Percentiles rank a stretch among this genome's conserved stretches.
Evolutionary conservation across 2,888 invertebrate genomes (phyloP).

Genomic region (Melinaea marsaeus): DNA sequence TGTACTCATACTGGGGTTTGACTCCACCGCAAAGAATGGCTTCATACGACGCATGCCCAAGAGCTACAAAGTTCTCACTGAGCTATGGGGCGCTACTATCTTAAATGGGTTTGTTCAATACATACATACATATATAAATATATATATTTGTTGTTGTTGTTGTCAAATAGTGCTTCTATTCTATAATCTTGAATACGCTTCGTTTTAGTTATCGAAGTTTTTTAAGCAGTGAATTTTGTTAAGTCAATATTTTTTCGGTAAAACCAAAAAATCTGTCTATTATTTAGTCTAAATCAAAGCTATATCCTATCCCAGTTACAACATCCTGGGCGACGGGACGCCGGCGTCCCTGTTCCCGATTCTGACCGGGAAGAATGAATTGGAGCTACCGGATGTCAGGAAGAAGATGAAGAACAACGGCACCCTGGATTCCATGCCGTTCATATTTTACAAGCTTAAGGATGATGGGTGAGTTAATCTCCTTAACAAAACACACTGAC

Average conservation of each 20-base stretch:
- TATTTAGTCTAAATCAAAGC: not conserved
- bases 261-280: too few relatives aligned
- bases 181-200: not conserved
- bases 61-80: constrained; percentile 83
- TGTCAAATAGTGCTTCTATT: not conserved
- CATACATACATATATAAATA: constrained; percentile 81
- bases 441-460: constrained; percentile 89
- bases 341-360: constrained; percentile 93
- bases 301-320: constrained; percentile 67
- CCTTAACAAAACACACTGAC: not conserved
- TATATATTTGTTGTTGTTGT: constrained; percentile 13
- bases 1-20: constrained; percentile 81
- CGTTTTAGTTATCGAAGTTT: too few relatives aligned
- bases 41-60: constrained; percentile 88
- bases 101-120: constrained; percentile 79
- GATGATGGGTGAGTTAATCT: constrained; percentile 75
- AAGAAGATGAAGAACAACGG: constrained; percentile 79
- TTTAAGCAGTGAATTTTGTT: too few relatives aligned
- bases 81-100: constrained; percentile 78
- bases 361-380: constrained; percentile 88
- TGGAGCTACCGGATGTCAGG: constrained; percentile 92
- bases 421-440: constrained; percentile 87
- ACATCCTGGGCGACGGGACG: constrained; percentile 92
- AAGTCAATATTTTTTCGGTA: too few relatives aligned
- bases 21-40: constrained; percentile 89